phyloP scores from a whole-genome alignment of 2,113 vertebrate genomes.

The Pseudopipra pipra region DNA sequence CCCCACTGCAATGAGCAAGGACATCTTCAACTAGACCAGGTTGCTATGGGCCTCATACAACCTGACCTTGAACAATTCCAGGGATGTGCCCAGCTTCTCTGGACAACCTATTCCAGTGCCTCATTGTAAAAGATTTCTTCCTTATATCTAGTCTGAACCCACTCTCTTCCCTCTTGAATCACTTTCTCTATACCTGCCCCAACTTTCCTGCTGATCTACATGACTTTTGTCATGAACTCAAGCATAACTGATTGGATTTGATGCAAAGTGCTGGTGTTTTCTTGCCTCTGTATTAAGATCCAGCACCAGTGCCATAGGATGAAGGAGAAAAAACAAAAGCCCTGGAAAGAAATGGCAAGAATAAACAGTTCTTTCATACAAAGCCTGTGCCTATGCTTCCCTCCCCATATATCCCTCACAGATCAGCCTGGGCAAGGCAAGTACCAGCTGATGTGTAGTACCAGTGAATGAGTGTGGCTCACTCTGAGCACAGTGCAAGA shows the following conservation, averaged over 20 bases:
- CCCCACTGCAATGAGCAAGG: not conserved
- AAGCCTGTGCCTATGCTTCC: not conserved
- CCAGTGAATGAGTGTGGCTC: accelerated
- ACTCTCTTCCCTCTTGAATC: not conserved
- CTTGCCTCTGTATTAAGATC: not conserved
- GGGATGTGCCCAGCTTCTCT: not conserved
- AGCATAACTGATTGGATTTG: not conserved
- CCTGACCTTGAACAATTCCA: not conserved
- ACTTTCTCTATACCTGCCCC: not conserved
- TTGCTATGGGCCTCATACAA: not conserved
- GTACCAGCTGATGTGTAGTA: not conserved
- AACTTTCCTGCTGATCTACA: not conserved
- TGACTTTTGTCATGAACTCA: not conserved
- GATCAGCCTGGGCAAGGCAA: not conserved
- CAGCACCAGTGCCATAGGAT: not conserved
- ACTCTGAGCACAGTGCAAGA: accelerated
- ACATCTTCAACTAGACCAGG: not conserved
- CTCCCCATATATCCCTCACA: not conserved
- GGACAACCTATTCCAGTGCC: accelerated
- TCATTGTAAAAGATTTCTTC: not conserved
- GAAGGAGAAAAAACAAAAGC: not conserved
- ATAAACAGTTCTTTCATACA: not conserved
- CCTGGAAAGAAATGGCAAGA: not conserved
- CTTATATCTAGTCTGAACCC: not conserved
- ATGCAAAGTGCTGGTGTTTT: not conserved